phyloP scores from a whole-genome alignment of 2,113 vertebrate species.

The Crotalus helleri region DNA sequence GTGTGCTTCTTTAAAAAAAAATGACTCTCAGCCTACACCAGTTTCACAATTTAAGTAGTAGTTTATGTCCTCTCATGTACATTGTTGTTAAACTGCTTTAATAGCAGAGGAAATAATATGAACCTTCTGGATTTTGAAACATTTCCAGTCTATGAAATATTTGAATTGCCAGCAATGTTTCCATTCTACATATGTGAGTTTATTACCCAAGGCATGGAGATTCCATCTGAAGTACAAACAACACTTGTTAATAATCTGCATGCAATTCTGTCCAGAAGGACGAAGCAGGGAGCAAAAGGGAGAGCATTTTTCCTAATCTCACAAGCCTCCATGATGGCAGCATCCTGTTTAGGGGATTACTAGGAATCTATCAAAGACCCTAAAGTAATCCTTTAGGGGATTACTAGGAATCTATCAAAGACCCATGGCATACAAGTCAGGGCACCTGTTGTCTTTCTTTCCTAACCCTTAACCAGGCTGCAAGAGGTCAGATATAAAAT shows the following conservation, averaged over 20 bases:
- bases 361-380: not conserved
- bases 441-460: not conserved
- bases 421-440: not conserved
- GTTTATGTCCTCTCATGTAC: not conserved
- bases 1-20: not conserved
- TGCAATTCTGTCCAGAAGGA: too few species aligned
- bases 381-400: not conserved
- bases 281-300: not conserved
- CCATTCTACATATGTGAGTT: fast-evolving
- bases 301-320: not conserved
- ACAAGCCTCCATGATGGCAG: not conserved
- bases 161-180: not conserved
- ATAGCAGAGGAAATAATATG: not conserved
- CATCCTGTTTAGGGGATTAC: not conserved
- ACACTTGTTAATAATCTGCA: fast-evolving
- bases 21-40: not conserved
- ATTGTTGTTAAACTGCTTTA: not conserved
- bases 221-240: not conserved
- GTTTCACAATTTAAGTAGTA: not conserved
- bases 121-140: constrained; percentile 7
- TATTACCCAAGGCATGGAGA: not conserved
- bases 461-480: not conserved
- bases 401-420: not conserved
- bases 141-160: constrained; percentile 9
- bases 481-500: not conserved